These are phyloP conservation scores for Acrocephalus kingi DNA, from an alignment of 2,113 vertebrate genomes.

Conservation along the genomic window DNA sequence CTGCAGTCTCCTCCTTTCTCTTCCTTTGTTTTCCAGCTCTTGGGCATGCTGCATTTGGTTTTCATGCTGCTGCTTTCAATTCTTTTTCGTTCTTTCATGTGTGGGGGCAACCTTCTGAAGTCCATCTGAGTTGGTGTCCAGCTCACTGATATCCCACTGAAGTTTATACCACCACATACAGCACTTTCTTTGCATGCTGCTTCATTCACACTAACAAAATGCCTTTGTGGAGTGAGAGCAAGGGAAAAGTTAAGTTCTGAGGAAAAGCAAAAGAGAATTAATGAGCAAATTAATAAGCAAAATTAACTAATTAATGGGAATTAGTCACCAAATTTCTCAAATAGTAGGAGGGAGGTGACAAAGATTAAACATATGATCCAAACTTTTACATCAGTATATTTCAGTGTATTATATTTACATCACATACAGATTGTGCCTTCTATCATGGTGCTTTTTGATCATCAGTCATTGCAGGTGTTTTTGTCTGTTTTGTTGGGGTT, in stretches of 20 bases:
- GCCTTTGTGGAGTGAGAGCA: background rate
- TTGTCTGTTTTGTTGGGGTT: background rate
- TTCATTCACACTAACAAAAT: background rate
- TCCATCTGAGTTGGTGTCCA: background rate
- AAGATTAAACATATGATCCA: background rate
- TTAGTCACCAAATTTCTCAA: background rate
- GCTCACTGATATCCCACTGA: background rate
- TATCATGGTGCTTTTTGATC: accelerated
- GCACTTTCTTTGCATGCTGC: background rate
- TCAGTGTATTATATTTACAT: too few species aligned
- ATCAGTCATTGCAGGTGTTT: background rate
- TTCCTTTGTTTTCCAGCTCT: background rate
- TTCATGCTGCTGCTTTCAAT: background rate
- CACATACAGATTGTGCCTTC: background rate
- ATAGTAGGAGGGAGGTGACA: background rate
- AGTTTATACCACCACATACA: background rate
- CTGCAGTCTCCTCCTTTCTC: background rate
- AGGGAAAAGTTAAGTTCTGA: background rate
- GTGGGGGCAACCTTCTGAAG: background rate
- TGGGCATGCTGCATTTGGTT: accelerated
- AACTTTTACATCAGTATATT: background rate
- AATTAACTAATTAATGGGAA: background rate
- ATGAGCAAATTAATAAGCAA: background rate
- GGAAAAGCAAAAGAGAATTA: background rate
- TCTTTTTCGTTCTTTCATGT: accelerated